These are phyloP conservation scores for Junco hyemalis DNA, from an alignment of 2,113 vertebrate genomes.

Conservation along the genomic window DNA sequence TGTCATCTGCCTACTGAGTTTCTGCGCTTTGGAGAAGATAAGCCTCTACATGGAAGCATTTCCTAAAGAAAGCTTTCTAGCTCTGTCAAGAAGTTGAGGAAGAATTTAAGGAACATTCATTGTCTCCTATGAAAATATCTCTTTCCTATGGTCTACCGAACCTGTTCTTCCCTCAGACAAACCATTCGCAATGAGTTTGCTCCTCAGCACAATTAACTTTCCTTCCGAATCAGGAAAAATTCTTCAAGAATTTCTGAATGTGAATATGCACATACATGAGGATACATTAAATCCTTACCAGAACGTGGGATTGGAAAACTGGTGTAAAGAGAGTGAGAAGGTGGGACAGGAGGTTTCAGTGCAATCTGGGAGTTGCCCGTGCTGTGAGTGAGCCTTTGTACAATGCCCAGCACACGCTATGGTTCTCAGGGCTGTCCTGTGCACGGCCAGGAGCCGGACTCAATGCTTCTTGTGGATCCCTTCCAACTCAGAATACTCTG, in stretches of 20 bases:
- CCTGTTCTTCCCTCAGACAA: neutral
- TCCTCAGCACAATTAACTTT: neutral
- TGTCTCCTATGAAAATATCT: neutral
- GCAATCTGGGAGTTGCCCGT: rapidly evolving
- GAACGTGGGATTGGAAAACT: neutral
- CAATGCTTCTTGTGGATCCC: neutral
- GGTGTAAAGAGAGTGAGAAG: neutral
- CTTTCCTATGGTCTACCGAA: neutral
- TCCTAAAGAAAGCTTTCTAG: neutral
- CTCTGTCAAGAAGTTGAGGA: neutral
- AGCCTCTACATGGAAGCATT: neutral
- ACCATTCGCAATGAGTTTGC: neutral
- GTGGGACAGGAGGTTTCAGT: neutral
- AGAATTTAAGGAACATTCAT: neutral
- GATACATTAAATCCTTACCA: neutral
- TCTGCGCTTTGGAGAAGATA: neutral
- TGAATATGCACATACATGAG: neutral
- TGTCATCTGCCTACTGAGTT: neutral
- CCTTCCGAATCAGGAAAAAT: neutral
- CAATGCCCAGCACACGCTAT: too few species aligned
- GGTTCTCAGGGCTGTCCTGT: neutral
- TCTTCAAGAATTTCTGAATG: neutral
- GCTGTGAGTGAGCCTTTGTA: neutral
- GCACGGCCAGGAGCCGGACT: rapidly evolving
- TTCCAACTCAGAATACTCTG: neutral